phyloP scores from a whole-genome alignment of 2,888 invertebrate genomes.

The Ditula angustiorana region DNA sequence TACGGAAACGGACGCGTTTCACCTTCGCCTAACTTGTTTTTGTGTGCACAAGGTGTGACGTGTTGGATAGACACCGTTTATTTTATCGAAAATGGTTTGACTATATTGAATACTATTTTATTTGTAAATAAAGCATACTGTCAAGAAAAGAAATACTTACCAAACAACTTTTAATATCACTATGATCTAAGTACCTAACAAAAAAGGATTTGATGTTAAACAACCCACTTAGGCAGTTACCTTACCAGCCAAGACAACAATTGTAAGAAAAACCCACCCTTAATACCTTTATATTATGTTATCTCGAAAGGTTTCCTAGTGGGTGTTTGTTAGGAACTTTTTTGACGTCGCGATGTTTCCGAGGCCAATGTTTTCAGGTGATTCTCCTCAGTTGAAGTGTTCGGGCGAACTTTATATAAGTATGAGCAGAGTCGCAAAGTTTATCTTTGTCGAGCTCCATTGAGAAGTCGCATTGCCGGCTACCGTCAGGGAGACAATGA shows the following conservation, averaged over 20 bases:
- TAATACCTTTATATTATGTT: conserved; percentile 4
- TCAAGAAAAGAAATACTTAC: too few species aligned
- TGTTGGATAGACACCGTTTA: too few species aligned
- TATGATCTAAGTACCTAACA: too few species aligned
- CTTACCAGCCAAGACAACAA: background rate
- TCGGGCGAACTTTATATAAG: conserved; percentile 62
- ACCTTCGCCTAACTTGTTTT: too few species aligned
- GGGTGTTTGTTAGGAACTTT: conserved; percentile 63
- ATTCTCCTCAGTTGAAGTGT: conserved; percentile 63
- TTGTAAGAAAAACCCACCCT: background rate
- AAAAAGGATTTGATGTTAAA: too few species aligned
- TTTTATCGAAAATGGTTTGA: too few species aligned
- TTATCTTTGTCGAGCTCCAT: conserved; percentile 64
- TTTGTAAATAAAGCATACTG: too few species aligned
- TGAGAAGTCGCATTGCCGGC: conserved; percentile 66
- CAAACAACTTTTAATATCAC: too few species aligned
- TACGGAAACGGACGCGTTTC: too few species aligned
- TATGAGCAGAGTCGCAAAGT: conserved; percentile 69
- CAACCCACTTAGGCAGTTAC: too few species aligned
- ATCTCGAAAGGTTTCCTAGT: conserved; percentile 30
- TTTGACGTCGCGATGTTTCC: conserved; percentile 62
- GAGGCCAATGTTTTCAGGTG: conserved; percentile 67
- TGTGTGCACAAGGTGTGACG: too few species aligned
- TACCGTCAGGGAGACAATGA: conserved; percentile 67
- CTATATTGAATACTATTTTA: too few species aligned